A percentile compares a stretch with the other conserved stretches of the same genome.
Evolutionary conservation across 2,113 vertebrate species (phyloP).

Genomic region (Burhinus oedicnemus): DNA sequence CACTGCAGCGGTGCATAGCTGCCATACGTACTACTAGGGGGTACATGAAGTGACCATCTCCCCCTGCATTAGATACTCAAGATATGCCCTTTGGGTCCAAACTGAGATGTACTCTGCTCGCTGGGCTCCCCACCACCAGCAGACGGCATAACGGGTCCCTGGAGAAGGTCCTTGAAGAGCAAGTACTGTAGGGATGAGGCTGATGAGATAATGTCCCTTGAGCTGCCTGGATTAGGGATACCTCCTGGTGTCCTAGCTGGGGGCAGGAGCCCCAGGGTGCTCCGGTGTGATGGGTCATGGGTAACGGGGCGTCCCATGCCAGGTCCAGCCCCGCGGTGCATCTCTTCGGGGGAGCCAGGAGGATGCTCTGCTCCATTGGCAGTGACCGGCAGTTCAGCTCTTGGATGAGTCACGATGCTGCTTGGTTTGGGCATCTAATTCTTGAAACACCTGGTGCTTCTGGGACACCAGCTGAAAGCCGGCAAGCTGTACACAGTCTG

Average conservation of each 20-base stretch:
- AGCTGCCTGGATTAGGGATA: background rate
- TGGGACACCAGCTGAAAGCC: background rate
- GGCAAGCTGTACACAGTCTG: background rate
- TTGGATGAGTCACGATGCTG: background rate
- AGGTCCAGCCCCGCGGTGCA: rapidly evolving
- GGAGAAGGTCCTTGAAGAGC: background rate
- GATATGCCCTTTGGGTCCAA: background rate
- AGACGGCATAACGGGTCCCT: rapidly evolving
- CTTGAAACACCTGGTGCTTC: background rate
- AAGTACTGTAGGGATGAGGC: background rate
- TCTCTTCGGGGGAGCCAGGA: background rate
- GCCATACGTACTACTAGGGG: rapidly evolving
- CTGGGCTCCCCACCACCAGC: background rate
- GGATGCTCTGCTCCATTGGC: background rate
- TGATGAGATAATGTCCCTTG: background rate
- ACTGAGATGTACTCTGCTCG: rapidly evolving
- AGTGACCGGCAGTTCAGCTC: rapidly evolving
- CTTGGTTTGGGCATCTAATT: background rate
- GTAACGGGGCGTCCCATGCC: background rate
- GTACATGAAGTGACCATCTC: rapidly evolving
- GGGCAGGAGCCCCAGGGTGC: background rate
- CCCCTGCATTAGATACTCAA: no score
- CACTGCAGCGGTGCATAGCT: rapidly evolving
- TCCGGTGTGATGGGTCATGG: background rate
- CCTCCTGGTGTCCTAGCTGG: background rate